phyloP scores from a whole-genome alignment of 92 coral and sea anemone species.

The Heliopora coerulea region DNA sequence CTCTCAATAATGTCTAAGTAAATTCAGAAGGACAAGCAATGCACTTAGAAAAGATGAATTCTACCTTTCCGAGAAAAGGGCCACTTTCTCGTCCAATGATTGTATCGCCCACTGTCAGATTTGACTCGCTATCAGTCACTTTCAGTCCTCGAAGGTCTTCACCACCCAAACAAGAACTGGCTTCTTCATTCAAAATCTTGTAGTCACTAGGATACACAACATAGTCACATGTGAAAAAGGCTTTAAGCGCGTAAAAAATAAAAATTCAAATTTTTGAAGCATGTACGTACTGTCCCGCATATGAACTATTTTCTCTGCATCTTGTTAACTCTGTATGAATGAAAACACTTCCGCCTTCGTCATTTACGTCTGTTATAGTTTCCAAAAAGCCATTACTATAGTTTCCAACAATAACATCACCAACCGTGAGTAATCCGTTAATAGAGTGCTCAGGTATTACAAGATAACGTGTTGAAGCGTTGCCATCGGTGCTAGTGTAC shows the following conservation, averaged over 20 bases:
- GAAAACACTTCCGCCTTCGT: not conserved
- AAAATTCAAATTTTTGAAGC: too few relatives aligned
- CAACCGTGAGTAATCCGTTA: not conserved
- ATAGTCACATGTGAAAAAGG: not conserved
- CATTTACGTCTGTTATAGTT: not conserved
- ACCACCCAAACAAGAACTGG: conserved; percentile 27
- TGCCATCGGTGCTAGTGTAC: not conserved
- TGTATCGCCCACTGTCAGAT: conserved; percentile 20
- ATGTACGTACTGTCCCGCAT: too few relatives aligned
- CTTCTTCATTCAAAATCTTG: conserved; percentile 8
- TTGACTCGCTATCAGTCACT: not conserved
- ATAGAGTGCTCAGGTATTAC: not conserved
- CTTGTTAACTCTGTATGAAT: not conserved
- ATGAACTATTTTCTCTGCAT: not conserved
- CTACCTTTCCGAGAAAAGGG: conserved; percentile 21
- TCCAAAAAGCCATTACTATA: not conserved
- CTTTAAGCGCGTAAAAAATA: too few relatives aligned
- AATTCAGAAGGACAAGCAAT: too few relatives aligned
- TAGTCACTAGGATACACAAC: not conserved
- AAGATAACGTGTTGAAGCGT: not conserved
- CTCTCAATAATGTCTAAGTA: too few relatives aligned
- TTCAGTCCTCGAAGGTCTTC: conserved; percentile 24
- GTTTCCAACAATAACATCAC: not conserved
- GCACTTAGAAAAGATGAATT: not conserved
- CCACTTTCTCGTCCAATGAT: conserved; percentile 35